phyloP scores from a whole-genome alignment of 2,797 vertebrate genomes.

The Acipenser transmontanus region DNA sequence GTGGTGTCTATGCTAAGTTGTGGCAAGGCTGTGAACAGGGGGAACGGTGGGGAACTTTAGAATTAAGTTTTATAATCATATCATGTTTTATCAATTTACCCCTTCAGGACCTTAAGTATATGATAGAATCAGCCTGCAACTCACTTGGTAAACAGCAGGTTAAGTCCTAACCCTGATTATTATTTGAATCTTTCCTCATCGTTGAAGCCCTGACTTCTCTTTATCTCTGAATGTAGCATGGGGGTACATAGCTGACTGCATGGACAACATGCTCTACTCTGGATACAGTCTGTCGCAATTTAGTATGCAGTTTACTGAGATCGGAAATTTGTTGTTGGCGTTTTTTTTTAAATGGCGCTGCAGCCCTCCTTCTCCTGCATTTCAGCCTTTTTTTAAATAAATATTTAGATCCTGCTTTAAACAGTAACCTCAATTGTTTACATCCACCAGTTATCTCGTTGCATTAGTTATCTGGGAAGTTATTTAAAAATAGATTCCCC shows the following conservation, averaged over 20 bases:
- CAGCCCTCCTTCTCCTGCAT: background rate
- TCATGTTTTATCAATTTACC: background rate
- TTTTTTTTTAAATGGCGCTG: background rate
- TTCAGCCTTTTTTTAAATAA: background rate
- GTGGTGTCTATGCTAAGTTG: no score
- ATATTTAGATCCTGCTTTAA: no score
- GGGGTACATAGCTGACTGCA: background rate
- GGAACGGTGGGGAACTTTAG: no score
- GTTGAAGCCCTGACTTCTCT: background rate
- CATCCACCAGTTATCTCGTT: no score
- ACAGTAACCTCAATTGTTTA: no score
- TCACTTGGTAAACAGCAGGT: conserved; percentile 17
- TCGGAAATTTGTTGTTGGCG: background rate
- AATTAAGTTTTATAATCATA: background rate
- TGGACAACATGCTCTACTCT: background rate
- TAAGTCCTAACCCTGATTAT: conserved; percentile 15
- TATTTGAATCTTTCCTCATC: conserved; percentile 2
- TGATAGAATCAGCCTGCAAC: conserved; percentile 18
- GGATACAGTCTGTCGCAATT: background rate
- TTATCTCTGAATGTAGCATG: conserved; percentile 2
- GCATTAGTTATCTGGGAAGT: no score
- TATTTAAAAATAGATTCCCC: no score
- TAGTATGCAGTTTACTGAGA: background rate
- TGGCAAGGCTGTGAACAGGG: no score
- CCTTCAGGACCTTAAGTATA: conserved; percentile 15